phyloP scores from a whole-genome alignment of 2,113 vertebrate species.

The Siphamia tubifer region DNA sequence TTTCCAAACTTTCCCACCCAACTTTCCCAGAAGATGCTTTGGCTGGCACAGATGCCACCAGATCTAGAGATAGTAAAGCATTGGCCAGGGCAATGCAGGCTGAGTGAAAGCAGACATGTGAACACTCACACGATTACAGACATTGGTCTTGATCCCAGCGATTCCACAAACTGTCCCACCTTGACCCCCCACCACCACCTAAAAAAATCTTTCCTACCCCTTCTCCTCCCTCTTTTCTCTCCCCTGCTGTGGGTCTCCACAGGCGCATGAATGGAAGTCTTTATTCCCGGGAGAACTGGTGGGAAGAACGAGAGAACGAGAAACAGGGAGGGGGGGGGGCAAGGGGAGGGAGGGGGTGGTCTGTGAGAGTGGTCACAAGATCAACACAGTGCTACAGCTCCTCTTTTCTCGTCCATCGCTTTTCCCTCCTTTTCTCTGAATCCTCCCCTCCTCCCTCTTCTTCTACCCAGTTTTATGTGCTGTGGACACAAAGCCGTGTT shows the following conservation, averaged over 20 bases:
- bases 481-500: constrained; percentile 77
- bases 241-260: constrained; percentile 77
- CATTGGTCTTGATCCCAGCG: constrained; percentile 53
- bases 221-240: constrained; percentile 66
- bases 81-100: constrained; percentile 27
- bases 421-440: constrained; percentile 63
- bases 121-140: constrained; percentile 38
- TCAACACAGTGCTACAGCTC: constrained; percentile 73
- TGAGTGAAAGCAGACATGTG: constrained; percentile 47
- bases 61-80: constrained; percentile 40
- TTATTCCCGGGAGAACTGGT: constrained; percentile 82
- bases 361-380: constrained; percentile 76
- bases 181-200: constrained; percentile 58
- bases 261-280: constrained; percentile 82
- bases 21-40: constrained; percentile 62
- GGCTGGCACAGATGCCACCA: constrained; percentile 48
- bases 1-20: constrained; percentile 61
- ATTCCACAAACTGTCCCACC: constrained; percentile 73
- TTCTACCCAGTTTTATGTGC: constrained; percentile 73
- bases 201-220: constrained; percentile 28
- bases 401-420: constrained; percentile 63
- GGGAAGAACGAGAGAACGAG: constrained; percentile 76
- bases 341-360: background rate
- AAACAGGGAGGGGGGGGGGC: constrained; percentile 45
- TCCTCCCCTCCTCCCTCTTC: constrained; percentile 11